phyloP scores from a whole-genome alignment of 2,888 invertebrate genomes.

The Heteromurus nitidus region DNA sequence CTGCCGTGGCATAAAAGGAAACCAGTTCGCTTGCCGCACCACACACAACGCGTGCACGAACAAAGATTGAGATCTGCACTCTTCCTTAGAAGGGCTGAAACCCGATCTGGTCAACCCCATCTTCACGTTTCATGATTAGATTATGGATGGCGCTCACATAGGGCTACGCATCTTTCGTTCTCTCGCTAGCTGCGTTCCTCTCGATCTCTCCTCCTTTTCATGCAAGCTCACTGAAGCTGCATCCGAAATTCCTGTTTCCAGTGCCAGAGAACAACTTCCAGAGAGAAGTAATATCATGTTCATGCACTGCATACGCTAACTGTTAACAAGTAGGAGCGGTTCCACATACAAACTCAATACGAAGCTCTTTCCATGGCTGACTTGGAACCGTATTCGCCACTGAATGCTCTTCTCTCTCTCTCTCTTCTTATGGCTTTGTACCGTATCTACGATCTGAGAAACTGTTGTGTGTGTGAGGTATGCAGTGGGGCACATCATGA shows the following conservation, averaged over 20 bases:
- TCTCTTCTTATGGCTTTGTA: no score
- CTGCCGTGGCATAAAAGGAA: neutral
- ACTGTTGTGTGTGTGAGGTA: neutral
- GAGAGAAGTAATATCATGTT: neutral
- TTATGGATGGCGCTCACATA: conserved; percentile 65
- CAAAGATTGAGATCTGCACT: conserved; percentile 65
- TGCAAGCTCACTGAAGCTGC: no score
- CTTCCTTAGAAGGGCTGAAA: conserved; percentile 51
- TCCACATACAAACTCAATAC: no score
- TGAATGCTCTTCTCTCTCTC: neutral
- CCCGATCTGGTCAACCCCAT: conserved; percentile 55
- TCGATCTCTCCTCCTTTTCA: no score
- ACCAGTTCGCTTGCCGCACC: no score
- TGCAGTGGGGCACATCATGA: no score
- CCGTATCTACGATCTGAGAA: neutral
- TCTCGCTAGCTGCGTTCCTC: neutral
- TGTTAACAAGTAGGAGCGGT: neutral
- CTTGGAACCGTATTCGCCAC: neutral
- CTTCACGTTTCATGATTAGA: conserved; percentile 64
- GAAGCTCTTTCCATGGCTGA: neutral
- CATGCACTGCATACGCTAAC: neutral
- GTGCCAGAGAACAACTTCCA: neutral
- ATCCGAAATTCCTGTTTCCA: neutral
- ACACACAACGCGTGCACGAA: conserved; percentile 16
- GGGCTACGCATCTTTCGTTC: conserved; percentile 48